Percentiles rank a stretch among this genome's conserved stretches.
phyloP scores from a whole-genome alignment of 2,888 invertebrate genomes.

The Clusia tigrina region DNA sequence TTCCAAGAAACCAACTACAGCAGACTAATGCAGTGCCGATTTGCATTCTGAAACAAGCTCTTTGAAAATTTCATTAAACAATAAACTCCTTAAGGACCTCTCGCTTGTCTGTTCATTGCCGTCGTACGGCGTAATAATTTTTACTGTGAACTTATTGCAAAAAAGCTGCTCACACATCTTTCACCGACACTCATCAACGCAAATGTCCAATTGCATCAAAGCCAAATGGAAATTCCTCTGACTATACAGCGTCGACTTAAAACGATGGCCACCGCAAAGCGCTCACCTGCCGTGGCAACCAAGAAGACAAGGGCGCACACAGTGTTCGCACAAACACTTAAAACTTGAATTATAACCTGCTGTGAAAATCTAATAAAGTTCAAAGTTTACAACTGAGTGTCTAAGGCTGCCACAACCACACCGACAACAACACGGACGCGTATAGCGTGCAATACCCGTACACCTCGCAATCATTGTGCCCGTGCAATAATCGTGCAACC shows the following conservation, averaged over 20 bases:
- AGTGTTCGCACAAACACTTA: neutral
- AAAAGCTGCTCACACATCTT: too few relatives aligned
- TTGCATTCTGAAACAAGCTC: too few relatives aligned
- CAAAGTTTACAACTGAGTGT: conserved; percentile 13
- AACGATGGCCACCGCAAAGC: neutral
- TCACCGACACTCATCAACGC: conserved; percentile 1
- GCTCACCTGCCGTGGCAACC: neutral
- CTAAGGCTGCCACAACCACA: too few relatives aligned
- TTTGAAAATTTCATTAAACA: too few relatives aligned
- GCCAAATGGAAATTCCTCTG: conserved; percentile 10
- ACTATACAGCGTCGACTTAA: neutral
- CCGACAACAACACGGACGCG: neutral
- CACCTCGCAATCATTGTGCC: too few relatives aligned
- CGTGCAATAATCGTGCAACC: neutral
- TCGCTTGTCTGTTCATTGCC: too few relatives aligned
- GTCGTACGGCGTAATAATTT: too few relatives aligned
- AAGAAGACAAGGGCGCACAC: neutral
- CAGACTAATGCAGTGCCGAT: too few relatives aligned
- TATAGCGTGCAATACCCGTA: too few relatives aligned
- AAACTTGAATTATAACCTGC: conserved; percentile 23
- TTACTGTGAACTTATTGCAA: too few relatives aligned
- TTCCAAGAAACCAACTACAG: too few relatives aligned
- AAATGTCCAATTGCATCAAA: neutral
- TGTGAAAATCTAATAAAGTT: conserved; percentile 26
- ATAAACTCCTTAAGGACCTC: too few relatives aligned